Percentiles rank a stretch among this genome's conserved stretches.
Evolutionary conservation across 2,888 invertebrate species (phyloP).

Genomic region (Buathra laborator): DNA sequence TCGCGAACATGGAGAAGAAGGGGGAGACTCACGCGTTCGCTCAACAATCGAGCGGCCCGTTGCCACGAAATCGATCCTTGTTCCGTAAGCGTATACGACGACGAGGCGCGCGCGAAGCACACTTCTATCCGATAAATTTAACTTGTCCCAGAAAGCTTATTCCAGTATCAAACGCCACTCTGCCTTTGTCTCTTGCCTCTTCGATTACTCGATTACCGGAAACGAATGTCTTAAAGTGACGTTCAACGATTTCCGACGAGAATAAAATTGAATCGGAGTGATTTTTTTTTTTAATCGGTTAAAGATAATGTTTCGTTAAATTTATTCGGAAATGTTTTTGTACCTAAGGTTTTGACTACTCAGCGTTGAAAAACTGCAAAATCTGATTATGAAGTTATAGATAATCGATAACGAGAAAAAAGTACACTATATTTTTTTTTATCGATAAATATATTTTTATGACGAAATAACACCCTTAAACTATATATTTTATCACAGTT

Average conservation of each 20-base stretch:
- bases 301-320: too few relatives aligned
- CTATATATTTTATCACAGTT: too few relatives aligned
- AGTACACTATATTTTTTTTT: too few relatives aligned
- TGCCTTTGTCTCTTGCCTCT: background rate
- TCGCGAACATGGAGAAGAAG: background rate
- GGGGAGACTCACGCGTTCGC: slow-evolving; percentile 37
- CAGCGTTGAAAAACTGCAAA: too few relatives aligned
- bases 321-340: too few relatives aligned
- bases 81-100: slow-evolving; percentile 56
- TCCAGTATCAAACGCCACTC: slow-evolving; percentile 35
- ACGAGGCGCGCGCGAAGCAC: slow-evolving; percentile 53
- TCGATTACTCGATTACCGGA: slow-evolving; percentile 42
- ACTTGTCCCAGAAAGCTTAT: slow-evolving; percentile 66
- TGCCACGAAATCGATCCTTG: slow-evolving; percentile 64
- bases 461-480: too few relatives aligned
- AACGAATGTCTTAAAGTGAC: background rate
- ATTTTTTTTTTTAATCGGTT: too few relatives aligned
- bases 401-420: too few relatives aligned
- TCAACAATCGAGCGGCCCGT: slow-evolving; percentile 62
- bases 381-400: too few relatives aligned
- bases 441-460: too few relatives aligned
- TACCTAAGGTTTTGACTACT: too few relatives aligned
- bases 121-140: slow-evolving; percentile 67
- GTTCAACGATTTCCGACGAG: background rate
- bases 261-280: too few relatives aligned